Base-by-base conservation (phyloP, 2,888 invertebrate genomes). In the Dryomyza anilis region DNA sequence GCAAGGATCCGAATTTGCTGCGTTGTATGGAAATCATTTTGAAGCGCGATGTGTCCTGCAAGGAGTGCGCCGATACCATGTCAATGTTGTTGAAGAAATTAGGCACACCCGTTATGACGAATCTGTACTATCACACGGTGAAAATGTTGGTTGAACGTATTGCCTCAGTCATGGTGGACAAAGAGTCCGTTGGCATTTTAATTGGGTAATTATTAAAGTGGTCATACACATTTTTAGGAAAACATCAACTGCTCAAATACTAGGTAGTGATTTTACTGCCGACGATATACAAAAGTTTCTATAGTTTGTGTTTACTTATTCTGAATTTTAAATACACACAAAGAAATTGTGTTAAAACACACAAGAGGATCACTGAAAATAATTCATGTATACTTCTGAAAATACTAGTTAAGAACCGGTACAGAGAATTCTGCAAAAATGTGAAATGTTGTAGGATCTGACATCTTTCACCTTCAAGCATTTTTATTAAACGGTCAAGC, bases 131-230 rank as follows among this genome's bases (percentile, higher is more conserved):
- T 85, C 96, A 95, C 81, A 96, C 95, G 1, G 93, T 98, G 45
- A 98, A 98, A 85, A 95, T 95, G 89, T 83, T 98, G 53, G 84
- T 98, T 64, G 98, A 98, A 83, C 87, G 98, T 65, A 93, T 96
- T 14, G 96, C 96, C 69, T 96, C 96, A 0, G 96, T 98, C 5
- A 95, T 98, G 93, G 93, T 98, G 12, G 98, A 98, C 81, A 91
- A 91, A 74, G 91, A 92, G 69, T 92, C 96, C 0, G 87, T 97
- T 73, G 88, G 91, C 69, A 89, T 93, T 76, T 84, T 91, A 23
- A 86, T 89, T 12, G 84, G 85, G 62, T 87, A 85, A 69, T 85
- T 84, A n/a, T 23, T 12, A 12, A 16, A n/a, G n/a, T n/a, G n/a
- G n/a, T n/a, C n/a, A n/a, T n/a, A n/a, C n/a, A n/a, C n/a, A n/a